phyloP scores from a whole-genome alignment of 2,113 vertebrate genomes.

The Rhegmatorhina hoffmannsi region DNA sequence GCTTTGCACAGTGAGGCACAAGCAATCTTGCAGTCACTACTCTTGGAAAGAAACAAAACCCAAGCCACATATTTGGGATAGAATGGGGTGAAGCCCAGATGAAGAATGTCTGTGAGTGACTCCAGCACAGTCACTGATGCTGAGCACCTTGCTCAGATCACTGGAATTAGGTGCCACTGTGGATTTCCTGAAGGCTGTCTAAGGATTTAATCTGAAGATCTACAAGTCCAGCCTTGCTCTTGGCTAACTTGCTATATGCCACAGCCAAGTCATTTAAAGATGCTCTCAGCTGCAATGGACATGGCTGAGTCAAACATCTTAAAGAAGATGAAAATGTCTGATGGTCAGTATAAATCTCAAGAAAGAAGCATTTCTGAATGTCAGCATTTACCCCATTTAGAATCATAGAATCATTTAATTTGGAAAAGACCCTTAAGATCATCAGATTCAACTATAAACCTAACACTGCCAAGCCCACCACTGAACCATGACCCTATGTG shows the following conservation, averaged over 20 bases:
- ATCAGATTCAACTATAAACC: not conserved
- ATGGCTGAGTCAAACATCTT: not conserved
- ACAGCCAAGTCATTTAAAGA: not conserved
- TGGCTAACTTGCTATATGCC: not conserved
- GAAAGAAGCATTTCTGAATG: not conserved
- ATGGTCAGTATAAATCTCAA: not conserved
- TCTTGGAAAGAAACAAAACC: not conserved
- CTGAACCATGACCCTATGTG: not conserved
- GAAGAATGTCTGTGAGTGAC: not conserved
- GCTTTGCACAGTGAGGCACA: not conserved
- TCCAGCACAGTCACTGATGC: not conserved
- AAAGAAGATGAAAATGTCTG: not conserved
- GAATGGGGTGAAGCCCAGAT: not conserved
- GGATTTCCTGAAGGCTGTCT: not conserved
- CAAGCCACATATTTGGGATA: not conserved
- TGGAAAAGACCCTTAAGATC: not conserved
- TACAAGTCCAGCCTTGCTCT: not conserved
- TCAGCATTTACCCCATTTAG: not conserved
- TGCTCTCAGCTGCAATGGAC: not conserved
- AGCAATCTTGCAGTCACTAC: not conserved
- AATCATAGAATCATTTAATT: not conserved
- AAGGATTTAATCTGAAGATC: not conserved
- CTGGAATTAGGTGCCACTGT: not conserved
- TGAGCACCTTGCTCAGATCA: not conserved
- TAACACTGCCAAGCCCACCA: not conserved